Evolutionary conservation across 2,888 invertebrate genomes (phyloP).

Genomic region (Autographa gamma): DNA sequence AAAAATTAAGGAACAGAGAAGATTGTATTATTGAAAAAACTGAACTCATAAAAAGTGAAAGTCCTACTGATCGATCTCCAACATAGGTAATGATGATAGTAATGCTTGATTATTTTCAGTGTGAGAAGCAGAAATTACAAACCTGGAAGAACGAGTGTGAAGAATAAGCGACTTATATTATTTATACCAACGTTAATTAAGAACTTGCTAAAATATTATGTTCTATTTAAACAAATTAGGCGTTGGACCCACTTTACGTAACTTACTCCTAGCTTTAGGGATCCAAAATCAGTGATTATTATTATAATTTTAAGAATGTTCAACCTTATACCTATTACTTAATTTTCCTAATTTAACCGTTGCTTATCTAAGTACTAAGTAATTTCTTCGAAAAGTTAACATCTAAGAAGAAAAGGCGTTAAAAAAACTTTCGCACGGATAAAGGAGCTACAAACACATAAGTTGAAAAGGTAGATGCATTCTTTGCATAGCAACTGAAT

Average conservation of each 20-base stretch:
- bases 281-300: constrained; percentile 37
- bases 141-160: constrained; percentile 60
- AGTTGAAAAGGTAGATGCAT: constrained; percentile 28
- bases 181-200: constrained; percentile 40
- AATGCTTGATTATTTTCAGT: constrained; percentile 49
- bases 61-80: background rate
- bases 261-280: constrained; percentile 24
- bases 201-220: constrained; percentile 25
- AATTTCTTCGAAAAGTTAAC: constrained; percentile 32
- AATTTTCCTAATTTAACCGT: constrained; percentile 15
- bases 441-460: constrained; percentile 28
- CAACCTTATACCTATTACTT: constrained; percentile 13
- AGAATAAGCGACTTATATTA: constrained; percentile 56
- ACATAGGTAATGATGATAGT: background rate
- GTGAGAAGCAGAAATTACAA: constrained; percentile 50
- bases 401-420: constrained; percentile 31
- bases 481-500: constrained; percentile 44
- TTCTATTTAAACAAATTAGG: constrained; percentile 28
- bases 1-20: background rate
- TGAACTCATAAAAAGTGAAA: background rate
- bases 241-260: constrained; percentile 23
- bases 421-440: constrained; percentile 32
- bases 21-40: background rate
- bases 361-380: constrained; percentile 22
- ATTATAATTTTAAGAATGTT: constrained; percentile 36